Percentiles rank a stretch among this genome's conserved stretches.
Evolutionary conservation across 2,797 vertebrate genomes (phyloP).

Genomic region (Lerista edwardsae): DNA sequence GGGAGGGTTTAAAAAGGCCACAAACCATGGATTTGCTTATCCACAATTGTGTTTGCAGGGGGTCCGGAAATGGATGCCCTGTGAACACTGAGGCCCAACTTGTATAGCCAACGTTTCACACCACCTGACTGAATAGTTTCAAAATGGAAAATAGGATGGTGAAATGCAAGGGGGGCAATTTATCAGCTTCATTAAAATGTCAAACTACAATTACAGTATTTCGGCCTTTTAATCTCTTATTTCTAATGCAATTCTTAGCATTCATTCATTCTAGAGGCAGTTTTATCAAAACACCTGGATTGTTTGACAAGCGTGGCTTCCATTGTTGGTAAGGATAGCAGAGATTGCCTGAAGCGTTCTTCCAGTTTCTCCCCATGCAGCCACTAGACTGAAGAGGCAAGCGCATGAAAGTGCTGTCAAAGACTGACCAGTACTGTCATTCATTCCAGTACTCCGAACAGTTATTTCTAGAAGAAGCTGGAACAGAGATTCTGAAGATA

Average conservation of each 20-base stretch:
- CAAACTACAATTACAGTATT: neutral
- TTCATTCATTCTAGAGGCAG: neutral
- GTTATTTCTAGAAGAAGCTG: constrained; percentile 97
- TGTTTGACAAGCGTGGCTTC: constrained; percentile 97
- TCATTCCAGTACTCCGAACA: constrained; percentile 94
- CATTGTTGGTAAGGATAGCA: constrained; percentile 98
- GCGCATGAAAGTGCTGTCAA: constrained; percentile 96
- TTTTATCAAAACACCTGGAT: constrained; percentile 78
- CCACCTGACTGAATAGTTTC: neutral
- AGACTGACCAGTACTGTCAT: constrained; percentile 94
- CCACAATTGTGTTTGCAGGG: too few species aligned
- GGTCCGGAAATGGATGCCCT: too few species aligned
- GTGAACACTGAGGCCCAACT: too few species aligned
- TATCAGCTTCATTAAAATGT: neutral
- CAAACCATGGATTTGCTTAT: too few species aligned
- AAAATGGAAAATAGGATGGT: neutral
- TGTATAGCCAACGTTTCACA: neutral
- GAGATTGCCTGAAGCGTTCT: constrained; percentile 96
- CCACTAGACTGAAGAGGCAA: constrained; percentile 98
- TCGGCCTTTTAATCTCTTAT: neutral
- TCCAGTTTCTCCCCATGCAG: constrained; percentile 97
- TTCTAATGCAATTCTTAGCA: neutral
- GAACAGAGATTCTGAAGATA: constrained; percentile 90
- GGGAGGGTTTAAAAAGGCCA: too few species aligned
- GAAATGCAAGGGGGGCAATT: too few species aligned